Base-by-base conservation (phyloP, 1,140 invertebrate species). In the Dendroctonus valens region DNA sequence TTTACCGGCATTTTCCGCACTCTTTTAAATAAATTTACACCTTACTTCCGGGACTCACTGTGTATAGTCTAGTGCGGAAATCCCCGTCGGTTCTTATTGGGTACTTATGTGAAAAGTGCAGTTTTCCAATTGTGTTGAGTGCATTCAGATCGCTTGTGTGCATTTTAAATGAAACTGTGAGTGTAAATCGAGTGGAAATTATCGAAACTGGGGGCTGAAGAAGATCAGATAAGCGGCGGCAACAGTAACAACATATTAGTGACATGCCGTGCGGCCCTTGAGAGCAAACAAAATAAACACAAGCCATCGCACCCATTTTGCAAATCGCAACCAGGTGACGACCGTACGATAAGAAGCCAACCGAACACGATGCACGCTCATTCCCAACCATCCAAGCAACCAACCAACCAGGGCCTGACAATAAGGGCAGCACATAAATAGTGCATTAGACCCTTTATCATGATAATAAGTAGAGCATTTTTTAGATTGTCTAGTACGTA, bases 381-480 rank as follows among this genome's bases (percentile, higher is more conserved):
- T 40, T 58, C 26, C 51, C 14, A 50, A 52, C 60, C 38, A 53
- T 41, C 60, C 62, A 58, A 58, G 39, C 55, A 58, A 58, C 55
- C 55, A 58, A 12, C 40, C 50, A 52, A 11, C 50, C 26, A 11
- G n/a, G 11, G 49, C 40, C 7, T 49, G 49, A 67, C 69, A 69
- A 69, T 69, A 51, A 54, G 26, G 50, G 12, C 44, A 41, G 26
- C 54, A 50, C 66, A 62, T 67, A 67, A 69, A 69, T 66, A 69
- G 65, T 69, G 64, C 68, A 69, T 69, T 69, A 69, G 63, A 65
- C 55, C 68, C 50, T 69, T 69, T 69, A 69, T 69, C 51, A 59
- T 57, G 63, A 67, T 67, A 69, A 67, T 69, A 69, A 69, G 68
- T 69, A 52, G 50, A 53, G 54, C 68, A 66, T 62, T 63, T 63